These are phyloP conservation scores for Myodes glareolus DNA, from an alignment of 2,113 vertebrate genomes.

Conservation along the genomic window DNA sequence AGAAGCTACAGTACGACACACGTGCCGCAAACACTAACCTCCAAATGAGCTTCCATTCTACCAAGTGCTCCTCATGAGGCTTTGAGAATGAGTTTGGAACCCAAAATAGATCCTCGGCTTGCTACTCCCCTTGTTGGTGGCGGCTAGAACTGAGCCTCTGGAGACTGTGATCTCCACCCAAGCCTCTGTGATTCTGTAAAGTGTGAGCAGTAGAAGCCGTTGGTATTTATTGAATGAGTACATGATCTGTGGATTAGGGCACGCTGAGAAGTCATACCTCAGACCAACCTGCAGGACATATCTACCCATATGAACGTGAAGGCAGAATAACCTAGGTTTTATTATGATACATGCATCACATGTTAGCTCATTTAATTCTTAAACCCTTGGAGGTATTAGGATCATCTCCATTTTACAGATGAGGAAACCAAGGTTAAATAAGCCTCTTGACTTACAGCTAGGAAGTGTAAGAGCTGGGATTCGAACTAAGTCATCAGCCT, in stretches of 20 bases:
- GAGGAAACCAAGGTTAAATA: neutral
- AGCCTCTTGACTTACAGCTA: neutral
- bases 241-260: neutral
- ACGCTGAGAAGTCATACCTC: neutral
- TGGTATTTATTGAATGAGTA: neutral
- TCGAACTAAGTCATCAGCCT: neutral
- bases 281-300: rapidly evolving
- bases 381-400: neutral
- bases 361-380: neutral
- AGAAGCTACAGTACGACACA: neutral
- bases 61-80: neutral
- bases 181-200: neutral
- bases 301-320: neutral
- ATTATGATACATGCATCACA: neutral
- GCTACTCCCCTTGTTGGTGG: neutral
- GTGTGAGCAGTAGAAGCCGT: neutral
- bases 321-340: neutral
- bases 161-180: neutral
- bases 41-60: neutral
- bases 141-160: neutral
- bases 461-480: neutral
- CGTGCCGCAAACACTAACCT: neutral
- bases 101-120: neutral
- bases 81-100: neutral
- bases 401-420: neutral